Evolutionary conservation across 2,797 vertebrate genomes (phyloP), one percentile per base, ranked within the genome.

Genomic region (Mormyrops boulengeri): DNA sequence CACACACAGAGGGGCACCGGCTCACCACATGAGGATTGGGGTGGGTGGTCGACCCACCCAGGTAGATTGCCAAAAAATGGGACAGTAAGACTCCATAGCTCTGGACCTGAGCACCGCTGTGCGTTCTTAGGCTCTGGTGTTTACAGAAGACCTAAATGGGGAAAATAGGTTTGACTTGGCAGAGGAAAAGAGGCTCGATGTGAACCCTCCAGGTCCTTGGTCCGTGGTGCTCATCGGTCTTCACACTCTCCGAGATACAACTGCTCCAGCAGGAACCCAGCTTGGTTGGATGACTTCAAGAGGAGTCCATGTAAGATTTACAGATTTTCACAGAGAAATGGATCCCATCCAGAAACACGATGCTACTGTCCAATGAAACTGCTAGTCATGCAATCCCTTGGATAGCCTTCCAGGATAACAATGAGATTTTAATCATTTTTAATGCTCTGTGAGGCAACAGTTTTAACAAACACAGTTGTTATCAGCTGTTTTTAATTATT

Each of bases 201-300:
- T 14, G 30, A 41, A 57, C 52, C 44, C n/a, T 9, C 44, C 12
- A 41, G 52, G 12, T 87, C 30, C 12, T 52, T 0, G 17, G 1
- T 34, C 30, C 1, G 8, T 17, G 85, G 52, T 41, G 11, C 52
- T 41, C 50, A 11, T 1, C 26, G 5, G 22, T 57, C 22, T 17
- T 26, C 34, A 14, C 26, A 30, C n/a, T 6, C 14, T 17, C 26
- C 11, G 1, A 87, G 52, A 87, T 11, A 44, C 14, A 41, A 60
- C 22, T 26, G 17, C 34, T 41, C 53, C 30, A 57, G 30, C 52
- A 57, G 85, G 53, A 38, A 41, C 30, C 50, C 85, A 52, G 12
- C 22, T 55, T 49, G 41, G 41, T 91, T 89, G 88, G 90, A 91
- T 90, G 89, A 87, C 91, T 89, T 80, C 88, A 90, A 85, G 88